phyloP scores from a whole-genome alignment of 2,888 invertebrate species.

The Nipponacmea schrenckii region DNA sequence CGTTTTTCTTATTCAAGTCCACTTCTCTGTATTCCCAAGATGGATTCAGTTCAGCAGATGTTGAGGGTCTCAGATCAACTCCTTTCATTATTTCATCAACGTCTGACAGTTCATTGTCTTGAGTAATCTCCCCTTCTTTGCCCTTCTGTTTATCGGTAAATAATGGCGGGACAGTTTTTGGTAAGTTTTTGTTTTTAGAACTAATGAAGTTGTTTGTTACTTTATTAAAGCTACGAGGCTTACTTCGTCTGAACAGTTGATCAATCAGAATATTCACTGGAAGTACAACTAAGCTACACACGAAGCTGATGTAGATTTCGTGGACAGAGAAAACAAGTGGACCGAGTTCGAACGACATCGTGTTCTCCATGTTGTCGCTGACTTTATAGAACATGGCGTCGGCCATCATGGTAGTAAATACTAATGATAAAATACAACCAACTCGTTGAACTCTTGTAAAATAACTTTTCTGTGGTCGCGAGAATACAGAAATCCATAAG shows the following conservation, averaged over 20 bases:
- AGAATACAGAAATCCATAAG: conserved; percentile 69
- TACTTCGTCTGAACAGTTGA: conserved; percentile 64
- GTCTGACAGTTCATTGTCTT: neutral
- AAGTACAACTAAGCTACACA: conserved; percentile 57
- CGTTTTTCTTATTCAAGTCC: neutral
- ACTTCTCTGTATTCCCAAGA: neutral
- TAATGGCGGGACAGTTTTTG: neutral
- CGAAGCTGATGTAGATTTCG: conserved; percentile 44
- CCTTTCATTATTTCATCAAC: neutral
- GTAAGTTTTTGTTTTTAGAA: neutral
- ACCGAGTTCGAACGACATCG: conserved; percentile 34
- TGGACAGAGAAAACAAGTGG: conserved; percentile 41
- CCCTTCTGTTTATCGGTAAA: neutral
- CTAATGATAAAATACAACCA: conserved; percentile 63
- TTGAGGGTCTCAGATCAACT: neutral
- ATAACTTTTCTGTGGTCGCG: conserved; percentile 65
- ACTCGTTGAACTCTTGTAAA: conserved; percentile 66
- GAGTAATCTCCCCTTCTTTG: neutral
- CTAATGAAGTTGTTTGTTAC: conserved; percentile 34
- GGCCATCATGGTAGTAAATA: conserved; percentile 68
- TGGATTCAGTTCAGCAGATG: neutral
- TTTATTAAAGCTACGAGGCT: conserved; percentile 35
- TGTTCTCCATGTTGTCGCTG: conserved; percentile 29
- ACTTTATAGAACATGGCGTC: conserved; percentile 68
- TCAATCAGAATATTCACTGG: conserved; percentile 63